Base-by-base conservation (phyloP, 2,888 invertebrate genomes). In the Mylabris sibirica region DNA sequence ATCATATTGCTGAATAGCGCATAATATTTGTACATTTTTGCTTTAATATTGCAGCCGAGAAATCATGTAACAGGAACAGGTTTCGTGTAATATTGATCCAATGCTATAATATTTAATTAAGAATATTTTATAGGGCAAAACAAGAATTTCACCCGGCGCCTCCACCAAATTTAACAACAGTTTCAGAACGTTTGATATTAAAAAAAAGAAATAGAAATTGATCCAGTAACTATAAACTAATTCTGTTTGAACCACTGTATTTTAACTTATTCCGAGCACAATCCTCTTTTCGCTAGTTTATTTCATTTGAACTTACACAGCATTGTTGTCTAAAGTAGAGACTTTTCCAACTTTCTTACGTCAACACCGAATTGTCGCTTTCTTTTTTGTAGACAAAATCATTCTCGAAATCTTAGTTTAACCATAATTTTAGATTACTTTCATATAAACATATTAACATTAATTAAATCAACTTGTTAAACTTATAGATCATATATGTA, bases 401-500 rank as follows among this genome's bases (percentile, higher is more conserved):
- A 30, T 30, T 30, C 3, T 6, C 30, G 5, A 30, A 30, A 30
- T 30, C 30, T 30, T 30, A 30, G 6, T 6, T 30, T 1, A 30
- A 30, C 30, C 8, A 8, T 8, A 30, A 1, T 30, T 2, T 30
- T 30, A n/a, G n/a, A n/a, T n/a, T 49, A 49, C 3, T 12, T 14
- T 57, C 12, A 22, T 12, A 12, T 57, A 24, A 57, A 24, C 53
- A 64, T 41, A 64, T 60, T 49, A 20, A 59, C 26, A 60, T 49
- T 41, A 41, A 68, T 65, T 66, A 65, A 59, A 38, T 60, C 60
- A 41, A 34, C 17, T 22, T 35, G n/a, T 49, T 49, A 63, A 44
- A 63, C 44, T 60, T 61, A 5, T 24, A 61, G 63, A 44, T 61
- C 35, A 57, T 57, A 2, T 22, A 53, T 22, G 22, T 30, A 59